Evolutionary conservation across 2,797 vertebrate genomes (phyloP).

Genomic region (Cuculus canorus): DNA sequence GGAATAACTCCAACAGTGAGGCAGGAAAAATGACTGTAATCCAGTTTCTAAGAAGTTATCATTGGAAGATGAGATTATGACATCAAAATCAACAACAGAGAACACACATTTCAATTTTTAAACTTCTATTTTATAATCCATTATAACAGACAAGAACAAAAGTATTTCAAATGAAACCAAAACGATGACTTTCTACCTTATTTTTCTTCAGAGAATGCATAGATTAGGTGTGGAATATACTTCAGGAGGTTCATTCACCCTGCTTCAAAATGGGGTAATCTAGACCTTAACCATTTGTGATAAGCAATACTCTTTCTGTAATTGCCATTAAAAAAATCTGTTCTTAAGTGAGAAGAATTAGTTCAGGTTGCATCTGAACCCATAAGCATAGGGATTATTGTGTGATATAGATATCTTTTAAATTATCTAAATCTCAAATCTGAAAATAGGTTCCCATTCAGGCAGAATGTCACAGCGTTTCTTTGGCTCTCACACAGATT

Average conservation of each 20-base stretch:
- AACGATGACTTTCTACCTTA: background rate
- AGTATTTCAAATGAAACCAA: background rate
- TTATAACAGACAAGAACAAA: background rate
- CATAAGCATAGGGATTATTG: background rate
- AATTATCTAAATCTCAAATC: background rate
- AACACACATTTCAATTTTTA: background rate
- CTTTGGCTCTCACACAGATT: background rate
- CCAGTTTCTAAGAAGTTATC: too few relatives aligned
- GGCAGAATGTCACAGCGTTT: background rate
- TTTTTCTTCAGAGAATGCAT: background rate
- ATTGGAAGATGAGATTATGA: too few relatives aligned
- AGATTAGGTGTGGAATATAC: background rate
- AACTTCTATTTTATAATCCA: background rate
- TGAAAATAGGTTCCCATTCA: background rate
- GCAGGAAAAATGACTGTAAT: too few relatives aligned
- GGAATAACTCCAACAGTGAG: background rate
- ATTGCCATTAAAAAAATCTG: background rate
- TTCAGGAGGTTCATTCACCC: background rate
- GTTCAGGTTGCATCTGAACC: background rate
- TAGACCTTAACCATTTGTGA: background rate
- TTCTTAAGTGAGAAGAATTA: background rate
- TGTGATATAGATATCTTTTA: background rate
- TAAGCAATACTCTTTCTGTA: background rate
- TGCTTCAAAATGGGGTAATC: background rate
- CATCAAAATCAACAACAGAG: too few relatives aligned